Evolutionary conservation across 2,888 invertebrate species (phyloP).

Genomic region (Sturmia bella): DNA sequence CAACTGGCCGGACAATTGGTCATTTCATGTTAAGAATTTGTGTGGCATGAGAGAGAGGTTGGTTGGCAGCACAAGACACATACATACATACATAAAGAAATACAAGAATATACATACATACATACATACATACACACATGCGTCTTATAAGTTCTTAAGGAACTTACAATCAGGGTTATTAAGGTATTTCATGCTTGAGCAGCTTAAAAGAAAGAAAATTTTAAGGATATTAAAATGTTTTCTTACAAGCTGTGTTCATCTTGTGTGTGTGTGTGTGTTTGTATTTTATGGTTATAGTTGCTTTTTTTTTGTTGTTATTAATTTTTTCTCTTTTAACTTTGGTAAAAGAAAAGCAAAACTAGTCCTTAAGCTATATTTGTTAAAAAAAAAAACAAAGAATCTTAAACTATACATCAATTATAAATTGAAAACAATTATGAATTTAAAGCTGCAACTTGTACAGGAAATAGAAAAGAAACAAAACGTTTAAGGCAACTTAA

Average conservation of each 20-base stretch:
- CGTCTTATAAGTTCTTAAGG: slow-evolving; percentile 64
- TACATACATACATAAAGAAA: slow-evolving; percentile 35
- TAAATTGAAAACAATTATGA: slow-evolving; percentile 66
- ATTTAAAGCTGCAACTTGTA: slow-evolving; percentile 32
- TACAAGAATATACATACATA: slow-evolving; percentile 37
- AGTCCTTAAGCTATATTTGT: slow-evolving; percentile 51
- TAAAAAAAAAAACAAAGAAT: slow-evolving; percentile 10
- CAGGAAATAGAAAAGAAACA: neutral
- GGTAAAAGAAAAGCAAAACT: slow-evolving; percentile 29
- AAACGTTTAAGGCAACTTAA: slow-evolving; percentile 1
- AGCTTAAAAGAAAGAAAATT: slow-evolving; percentile 68
- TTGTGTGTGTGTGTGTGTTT: slow-evolving; percentile 18
- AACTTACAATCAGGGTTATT: slow-evolving; percentile 69
- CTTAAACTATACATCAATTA: slow-evolving; percentile 56
- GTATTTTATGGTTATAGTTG: slow-evolving; percentile 15
- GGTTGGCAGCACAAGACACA: neutral
- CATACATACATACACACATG: slow-evolving; percentile 33
- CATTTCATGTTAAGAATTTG: slow-evolving; percentile 46
- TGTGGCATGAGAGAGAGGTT: neutral
- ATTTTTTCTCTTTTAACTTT: slow-evolving; percentile 7
- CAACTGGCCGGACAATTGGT: slow-evolving; percentile 58
- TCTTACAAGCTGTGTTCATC: slow-evolving; percentile 1
- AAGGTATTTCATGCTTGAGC: slow-evolving; percentile 70
- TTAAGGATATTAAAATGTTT: slow-evolving; percentile 67
- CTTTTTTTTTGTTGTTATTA: slow-evolving; percentile 36